Evolutionary conservation across 2,797 vertebrate genomes (phyloP), one percentile per base, ranked within the genome.

Genomic region (Danio aesculapii): DNA sequence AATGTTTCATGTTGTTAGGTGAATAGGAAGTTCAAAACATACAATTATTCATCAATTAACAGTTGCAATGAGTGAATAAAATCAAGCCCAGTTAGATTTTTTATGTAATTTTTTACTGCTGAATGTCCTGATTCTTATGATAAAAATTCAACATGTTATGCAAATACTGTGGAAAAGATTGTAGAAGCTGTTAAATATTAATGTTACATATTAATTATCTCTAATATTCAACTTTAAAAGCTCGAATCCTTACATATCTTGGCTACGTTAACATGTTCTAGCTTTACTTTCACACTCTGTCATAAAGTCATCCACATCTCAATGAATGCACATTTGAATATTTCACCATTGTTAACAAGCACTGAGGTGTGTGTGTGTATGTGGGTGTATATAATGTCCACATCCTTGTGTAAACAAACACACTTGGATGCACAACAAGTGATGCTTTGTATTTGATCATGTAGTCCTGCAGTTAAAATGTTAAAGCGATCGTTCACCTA

Each of bases 361-460:
- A 67, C 52, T 30, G 10, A 14, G 39, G 58, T 77, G 63, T n/a
- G 30, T 59, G 19, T 30, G 8, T 79, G 30, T 30, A 6, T 79
- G 30, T 30, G 30, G 30, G 30, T 30, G 30, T 30, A 30, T 30
- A 30, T 68, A 19, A 16, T 66, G 3, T 59, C 44, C 21, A 59
- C 46, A 68, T 43, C 53, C 11, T 61, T 78, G 21, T 78, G 53
- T 21, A 70, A 69, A 67, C 19, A 77, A 77, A 72, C 8, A 39
- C 52, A 58, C 3, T 17, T 19, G 39, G 63, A 47, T 6, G 30
- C 30, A 68, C 9, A 76, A 53, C 61, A 77, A 68, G 44, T n/a
- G 50, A 76, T 64, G 62, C 53, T 76, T 64, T 44, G 10, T 76
- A 66, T 44, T 8, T 53, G 1, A 52, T 8, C 14, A 53, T 75